Conservation (phyloP, 2,113 vertebrate genomes). For the Phrynosoma platyrhinos region DNA sequence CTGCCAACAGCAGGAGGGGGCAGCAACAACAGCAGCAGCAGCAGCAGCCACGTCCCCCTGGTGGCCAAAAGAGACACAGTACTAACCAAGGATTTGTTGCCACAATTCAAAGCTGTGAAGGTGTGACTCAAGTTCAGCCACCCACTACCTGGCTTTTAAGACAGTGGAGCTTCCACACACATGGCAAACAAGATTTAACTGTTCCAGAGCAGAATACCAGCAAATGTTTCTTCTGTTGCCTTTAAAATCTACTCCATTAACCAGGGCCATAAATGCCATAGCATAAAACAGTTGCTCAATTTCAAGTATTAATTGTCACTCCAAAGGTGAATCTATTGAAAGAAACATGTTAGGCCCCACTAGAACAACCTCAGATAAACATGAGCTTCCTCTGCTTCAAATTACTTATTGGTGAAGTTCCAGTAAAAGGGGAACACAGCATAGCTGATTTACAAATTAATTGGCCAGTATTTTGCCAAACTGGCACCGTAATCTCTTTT, state of each 20-base stretch:
- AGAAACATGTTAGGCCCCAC: neutral
- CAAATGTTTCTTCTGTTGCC: too few relatives aligned
- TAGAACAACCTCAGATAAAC: neutral
- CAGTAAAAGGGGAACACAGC: neutral
- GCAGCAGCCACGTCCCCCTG: too few relatives aligned
- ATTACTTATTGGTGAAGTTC: neutral
- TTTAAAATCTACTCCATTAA: neutral
- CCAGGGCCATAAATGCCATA: neutral
- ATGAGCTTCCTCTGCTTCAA: neutral
- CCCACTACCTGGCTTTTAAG: too few relatives aligned
- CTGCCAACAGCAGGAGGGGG: too few relatives aligned
- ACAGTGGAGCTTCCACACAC: too few relatives aligned
- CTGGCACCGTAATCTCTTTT: neutral
- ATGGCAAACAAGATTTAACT: too few relatives aligned
- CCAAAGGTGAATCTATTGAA: neutral
- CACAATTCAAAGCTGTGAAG: too few relatives aligned
- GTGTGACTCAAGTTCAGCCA: too few relatives aligned
- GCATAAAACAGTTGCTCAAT: neutral
- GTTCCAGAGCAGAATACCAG: too few relatives aligned
- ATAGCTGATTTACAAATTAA: neutral
- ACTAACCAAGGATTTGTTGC: too few relatives aligned
- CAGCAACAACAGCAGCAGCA: too few relatives aligned
- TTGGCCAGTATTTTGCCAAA: neutral
- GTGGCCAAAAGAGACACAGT: too few relatives aligned
- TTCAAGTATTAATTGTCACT: neutral